Conservation (phyloP, 2,888 invertebrate species). For the Zaprionus bogoriensis region DNA sequence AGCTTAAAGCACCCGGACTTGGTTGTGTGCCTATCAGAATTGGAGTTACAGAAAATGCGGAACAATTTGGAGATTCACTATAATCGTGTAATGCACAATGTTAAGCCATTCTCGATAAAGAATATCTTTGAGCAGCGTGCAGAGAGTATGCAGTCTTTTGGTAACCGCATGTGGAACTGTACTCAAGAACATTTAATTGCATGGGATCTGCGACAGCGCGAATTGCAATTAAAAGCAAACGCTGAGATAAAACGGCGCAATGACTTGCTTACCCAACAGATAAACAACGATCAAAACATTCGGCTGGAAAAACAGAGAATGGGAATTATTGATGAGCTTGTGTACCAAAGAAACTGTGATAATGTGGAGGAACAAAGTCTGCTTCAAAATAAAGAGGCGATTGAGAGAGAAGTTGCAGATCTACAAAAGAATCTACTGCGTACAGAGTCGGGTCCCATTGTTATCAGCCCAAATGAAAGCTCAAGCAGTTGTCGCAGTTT, state of each 20-base stretch:
- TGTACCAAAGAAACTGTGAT: conserved; percentile 63
- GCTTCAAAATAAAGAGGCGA: conserved; percentile 54
- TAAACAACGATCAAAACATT: conserved; percentile 66
- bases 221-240: conserved; percentile 50
- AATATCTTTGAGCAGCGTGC: conserved; percentile 84
- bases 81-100: conserved; percentile 75
- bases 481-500: conserved; percentile 45
- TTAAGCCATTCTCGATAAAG: conserved; percentile 84
- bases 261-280: conserved; percentile 71
- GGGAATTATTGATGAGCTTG: conserved; percentile 72
- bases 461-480: conserved; percentile 48
- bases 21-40: conserved; percentile 78
- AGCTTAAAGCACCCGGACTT: conserved; percentile 75
- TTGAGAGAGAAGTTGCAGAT: conserved; percentile 26
- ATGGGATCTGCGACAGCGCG: conserved; percentile 73
- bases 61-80: conserved; percentile 64
- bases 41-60: conserved; percentile 75
- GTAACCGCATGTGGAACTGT: conserved; percentile 84
- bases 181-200: conserved; percentile 71
- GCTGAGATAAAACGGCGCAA: conserved; percentile 67
- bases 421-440: neutral
- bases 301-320: conserved; percentile 75
- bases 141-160: conserved; percentile 84
- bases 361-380: conserved; percentile 70
- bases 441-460: neutral